Conservation (phyloP, 2,113 vertebrate species). For the Tiliqua scincoides region DNA sequence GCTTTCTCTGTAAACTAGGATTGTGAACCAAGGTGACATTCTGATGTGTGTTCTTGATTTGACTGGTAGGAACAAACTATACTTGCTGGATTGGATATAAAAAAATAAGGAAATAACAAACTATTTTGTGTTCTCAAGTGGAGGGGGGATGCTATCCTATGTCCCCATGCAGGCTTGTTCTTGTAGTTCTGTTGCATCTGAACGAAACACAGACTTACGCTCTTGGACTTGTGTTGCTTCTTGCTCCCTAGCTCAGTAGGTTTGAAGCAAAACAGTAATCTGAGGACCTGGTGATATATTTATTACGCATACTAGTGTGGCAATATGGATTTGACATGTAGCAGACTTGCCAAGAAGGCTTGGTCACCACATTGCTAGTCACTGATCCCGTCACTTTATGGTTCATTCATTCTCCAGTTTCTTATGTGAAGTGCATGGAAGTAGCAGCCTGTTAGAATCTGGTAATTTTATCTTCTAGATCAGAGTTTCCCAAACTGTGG, state of each 20-base stretch:
- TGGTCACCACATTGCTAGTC: not conserved
- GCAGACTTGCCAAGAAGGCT: not conserved
- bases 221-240: not conserved
- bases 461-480: not conserved
- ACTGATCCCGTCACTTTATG: not conserved
- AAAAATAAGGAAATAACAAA: not conserved
- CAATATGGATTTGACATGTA: not conserved
- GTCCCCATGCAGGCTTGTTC: not conserved
- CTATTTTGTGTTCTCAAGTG: not conserved
- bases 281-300: not conserved
- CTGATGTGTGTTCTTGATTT: not conserved
- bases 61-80: not conserved
- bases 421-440: not conserved
- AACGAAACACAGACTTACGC: not conserved
- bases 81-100: not conserved
- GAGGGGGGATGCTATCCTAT: not conserved
- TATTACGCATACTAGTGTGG: not conserved
- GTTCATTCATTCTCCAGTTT: no score
- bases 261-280: not conserved
- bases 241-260: not conserved
- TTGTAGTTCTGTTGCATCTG: not conserved
- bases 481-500: no score
- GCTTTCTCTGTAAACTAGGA: no score
- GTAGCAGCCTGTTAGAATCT: not conserved
- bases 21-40: not conserved